Conservation (phyloP, 1,140 invertebrate genomes). For the Drosophila obscura region DNA sequence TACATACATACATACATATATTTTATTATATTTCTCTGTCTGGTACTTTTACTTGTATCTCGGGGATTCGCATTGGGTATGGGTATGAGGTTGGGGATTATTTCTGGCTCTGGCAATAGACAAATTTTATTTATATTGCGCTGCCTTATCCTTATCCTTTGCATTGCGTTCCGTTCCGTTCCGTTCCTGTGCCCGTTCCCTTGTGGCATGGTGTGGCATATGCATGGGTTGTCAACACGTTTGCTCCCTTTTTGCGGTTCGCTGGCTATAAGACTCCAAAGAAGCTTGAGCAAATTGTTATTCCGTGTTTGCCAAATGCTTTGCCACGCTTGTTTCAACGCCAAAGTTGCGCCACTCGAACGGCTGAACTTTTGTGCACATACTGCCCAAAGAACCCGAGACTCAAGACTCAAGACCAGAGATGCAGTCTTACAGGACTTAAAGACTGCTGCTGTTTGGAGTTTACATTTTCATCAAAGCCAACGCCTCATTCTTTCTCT, state of each 20-base stretch:
- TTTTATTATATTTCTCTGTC: constrained; percentile 1
- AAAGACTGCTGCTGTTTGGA: constrained; percentile 15
- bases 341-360: constrained; percentile 18
- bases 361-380: constrained; percentile 43
- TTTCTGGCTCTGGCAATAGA: constrained; percentile 63
- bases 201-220: constrained; percentile 36
- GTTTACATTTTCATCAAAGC: constrained; percentile 15
- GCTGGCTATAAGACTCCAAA: constrained; percentile 40
- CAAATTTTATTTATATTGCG: constrained; percentile 75
- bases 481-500: constrained; percentile 18
- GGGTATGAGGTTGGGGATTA: constrained; percentile 46
- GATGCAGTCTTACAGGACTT: constrained; percentile 24
- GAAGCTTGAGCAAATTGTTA: constrained; percentile 68
- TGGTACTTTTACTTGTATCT: too few species aligned
- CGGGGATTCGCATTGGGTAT: too few species aligned
- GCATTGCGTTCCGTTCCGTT: not conserved
- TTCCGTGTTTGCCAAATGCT: constrained; percentile 77
- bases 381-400: constrained; percentile 10
- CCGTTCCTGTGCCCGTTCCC: constrained; percentile 2
- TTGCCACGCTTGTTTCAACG: constrained; percentile 70
- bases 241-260: constrained; percentile 28
- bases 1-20: constrained; percentile 5
- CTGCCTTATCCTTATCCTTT: constrained; percentile 37
- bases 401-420: constrained; percentile 13
- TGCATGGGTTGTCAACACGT: constrained; percentile 68